phyloP scores from a whole-genome alignment of 2,113 vertebrate genomes.

The Rhodinocichla rosea region DNA sequence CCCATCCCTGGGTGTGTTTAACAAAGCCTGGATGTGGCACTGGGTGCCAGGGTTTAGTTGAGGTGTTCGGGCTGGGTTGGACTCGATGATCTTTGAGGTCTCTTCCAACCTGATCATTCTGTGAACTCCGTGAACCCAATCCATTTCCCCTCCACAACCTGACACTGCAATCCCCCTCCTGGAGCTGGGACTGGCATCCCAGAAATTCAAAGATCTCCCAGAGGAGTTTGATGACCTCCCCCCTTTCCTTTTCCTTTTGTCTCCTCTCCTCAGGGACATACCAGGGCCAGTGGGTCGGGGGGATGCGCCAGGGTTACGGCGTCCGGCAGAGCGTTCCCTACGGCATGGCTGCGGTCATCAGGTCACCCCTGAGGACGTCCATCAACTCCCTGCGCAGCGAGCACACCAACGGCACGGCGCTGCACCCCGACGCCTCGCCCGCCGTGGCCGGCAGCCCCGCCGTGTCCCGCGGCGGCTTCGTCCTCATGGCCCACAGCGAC shows the following conservation, averaged over 20 bases:
- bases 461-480: conserved; percentile 88
- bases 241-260: background rate
- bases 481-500: conserved; percentile 89
- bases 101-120: background rate
- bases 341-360: conserved; percentile 95
- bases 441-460: conserved; percentile 86
- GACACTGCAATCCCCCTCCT: fast-evolving
- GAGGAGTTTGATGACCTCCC: background rate
- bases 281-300: conserved; percentile 95
- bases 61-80: background rate
- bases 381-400: conserved; percentile 98
- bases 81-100: background rate
- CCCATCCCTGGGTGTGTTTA: background rate
- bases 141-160: fast-evolving
- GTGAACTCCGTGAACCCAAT: background rate
- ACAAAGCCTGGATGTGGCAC: background rate
- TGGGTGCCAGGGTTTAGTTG: background rate
- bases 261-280: conserved; percentile 82
- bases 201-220: fast-evolving
- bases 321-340: conserved; percentile 97
- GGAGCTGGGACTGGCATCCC: background rate
- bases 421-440: conserved; percentile 80
- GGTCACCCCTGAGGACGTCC: conserved; percentile 94
- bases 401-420: conserved; percentile 88
- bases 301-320: conserved; percentile 96